Evolutionary conservation across 2,797 vertebrate genomes (phyloP).

Genomic region (Neosilurus hyrtlii): DNA sequence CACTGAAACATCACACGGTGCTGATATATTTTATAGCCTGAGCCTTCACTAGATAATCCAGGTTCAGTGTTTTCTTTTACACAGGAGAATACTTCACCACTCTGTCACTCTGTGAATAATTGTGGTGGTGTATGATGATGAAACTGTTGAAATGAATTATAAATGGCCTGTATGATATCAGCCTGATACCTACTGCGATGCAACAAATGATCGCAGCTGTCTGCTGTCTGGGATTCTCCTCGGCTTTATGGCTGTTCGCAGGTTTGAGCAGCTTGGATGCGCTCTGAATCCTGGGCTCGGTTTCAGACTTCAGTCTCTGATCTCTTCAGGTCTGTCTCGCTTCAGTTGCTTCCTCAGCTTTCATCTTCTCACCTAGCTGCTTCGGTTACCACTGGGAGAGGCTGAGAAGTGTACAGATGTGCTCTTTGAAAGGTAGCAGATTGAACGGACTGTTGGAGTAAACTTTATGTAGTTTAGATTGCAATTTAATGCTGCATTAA

Average conservation of each 20-base stretch:
- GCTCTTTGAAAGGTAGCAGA: neutral
- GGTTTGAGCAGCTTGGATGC: slow-evolving; percentile 54
- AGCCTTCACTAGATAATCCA: slow-evolving; percentile 40
- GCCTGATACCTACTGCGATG: slow-evolving; percentile 42
- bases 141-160: slow-evolving; percentile 51
- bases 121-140: slow-evolving; percentile 20
- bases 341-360: slow-evolving; percentile 56
- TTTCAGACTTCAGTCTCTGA: slow-evolving; percentile 67
- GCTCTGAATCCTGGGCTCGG: slow-evolving; percentile 60
- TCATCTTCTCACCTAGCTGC: slow-evolving; percentile 56
- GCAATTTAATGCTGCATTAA: neutral
- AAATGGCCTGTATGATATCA: slow-evolving; percentile 46
- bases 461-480: neutral
- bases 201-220: slow-evolving; percentile 58
- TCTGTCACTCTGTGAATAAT: slow-evolving; percentile 35
- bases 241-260: slow-evolving; percentile 63
- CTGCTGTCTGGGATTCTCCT: slow-evolving; percentile 54
- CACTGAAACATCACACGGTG: slow-evolving; percentile 54
- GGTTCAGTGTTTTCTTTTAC: slow-evolving; percentile 12
- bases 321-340: slow-evolving; percentile 62
- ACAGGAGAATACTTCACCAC: slow-evolving; percentile 41
- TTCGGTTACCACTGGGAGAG: slow-evolving; percentile 48
- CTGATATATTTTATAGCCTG: slow-evolving; percentile 56
- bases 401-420: slow-evolving; percentile 37
- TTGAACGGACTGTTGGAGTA: too few relatives aligned